Conservation (phyloP, 2,888 invertebrate genomes). For the Aphodius granarius region DNA sequence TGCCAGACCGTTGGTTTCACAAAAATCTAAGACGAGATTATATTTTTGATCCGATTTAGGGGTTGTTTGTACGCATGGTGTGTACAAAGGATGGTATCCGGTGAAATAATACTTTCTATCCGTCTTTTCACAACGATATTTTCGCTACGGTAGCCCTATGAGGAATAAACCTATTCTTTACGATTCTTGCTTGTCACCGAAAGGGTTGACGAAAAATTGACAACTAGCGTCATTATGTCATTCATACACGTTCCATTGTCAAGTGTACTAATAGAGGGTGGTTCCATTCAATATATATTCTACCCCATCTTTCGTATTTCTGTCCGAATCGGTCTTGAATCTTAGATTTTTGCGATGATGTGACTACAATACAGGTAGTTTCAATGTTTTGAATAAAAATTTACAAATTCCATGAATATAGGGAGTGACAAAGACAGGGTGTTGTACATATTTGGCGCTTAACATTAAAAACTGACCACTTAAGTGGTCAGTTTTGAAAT, state of each 20-base stretch:
- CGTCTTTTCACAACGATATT: background rate
- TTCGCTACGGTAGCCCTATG: background rate
- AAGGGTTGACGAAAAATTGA: conserved; percentile 10
- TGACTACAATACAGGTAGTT: background rate
- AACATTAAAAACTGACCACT: too few species aligned
- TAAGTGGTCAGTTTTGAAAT: background rate
- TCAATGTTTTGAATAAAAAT: background rate
- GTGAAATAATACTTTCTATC: background rate
- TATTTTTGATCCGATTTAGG: background rate
- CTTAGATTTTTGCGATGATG: background rate
- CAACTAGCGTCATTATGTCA: conserved; percentile 13
- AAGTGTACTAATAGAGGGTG: conserved; percentile 8
- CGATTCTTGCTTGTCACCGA: background rate
- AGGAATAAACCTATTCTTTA: background rate
- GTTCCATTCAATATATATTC: background rate
- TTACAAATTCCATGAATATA: background rate
- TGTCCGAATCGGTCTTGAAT: background rate
- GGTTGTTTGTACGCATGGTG: background rate
- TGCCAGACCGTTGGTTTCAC: background rate
- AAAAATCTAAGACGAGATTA: background rate
- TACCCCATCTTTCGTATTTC: background rate
- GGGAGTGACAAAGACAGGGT: background rate
- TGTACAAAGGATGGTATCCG: background rate
- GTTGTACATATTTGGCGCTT: background rate
- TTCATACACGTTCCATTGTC: conserved; percentile 2